Conservation (phyloP, 2,888 invertebrate species). For the Serripes groenlandicus region DNA sequence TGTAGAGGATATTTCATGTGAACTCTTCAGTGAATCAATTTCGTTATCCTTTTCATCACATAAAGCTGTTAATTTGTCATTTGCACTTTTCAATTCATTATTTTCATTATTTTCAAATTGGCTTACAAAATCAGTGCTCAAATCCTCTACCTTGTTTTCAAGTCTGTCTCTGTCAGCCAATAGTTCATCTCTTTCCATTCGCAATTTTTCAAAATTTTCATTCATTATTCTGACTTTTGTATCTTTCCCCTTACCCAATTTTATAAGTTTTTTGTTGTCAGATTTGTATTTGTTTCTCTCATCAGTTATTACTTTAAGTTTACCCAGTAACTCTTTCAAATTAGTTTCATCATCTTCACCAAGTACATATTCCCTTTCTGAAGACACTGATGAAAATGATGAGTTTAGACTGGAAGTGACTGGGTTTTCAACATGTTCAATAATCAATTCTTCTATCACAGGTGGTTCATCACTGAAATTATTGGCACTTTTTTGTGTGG, state of each 20-base stretch:
- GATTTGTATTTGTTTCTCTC: constrained; percentile 62
- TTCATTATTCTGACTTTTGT: constrained; percentile 61
- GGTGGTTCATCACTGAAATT: background rate
- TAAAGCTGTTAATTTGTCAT: constrained; percentile 36
- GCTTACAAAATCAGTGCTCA: constrained; percentile 27
- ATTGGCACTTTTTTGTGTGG: background rate
- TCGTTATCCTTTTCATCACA: constrained; percentile 54
- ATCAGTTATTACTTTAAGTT: constrained; percentile 35
- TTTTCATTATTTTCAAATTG: background rate
- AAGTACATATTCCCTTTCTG: constrained; percentile 20
- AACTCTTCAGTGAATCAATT: constrained; percentile 28
- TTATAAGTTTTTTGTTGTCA: constrained; percentile 63
- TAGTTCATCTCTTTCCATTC: constrained; percentile 51
- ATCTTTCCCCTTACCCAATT: constrained; percentile 64
- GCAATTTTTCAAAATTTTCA: constrained; percentile 59
- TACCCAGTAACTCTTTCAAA: constrained; percentile 29
- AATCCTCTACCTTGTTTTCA: constrained; percentile 60
- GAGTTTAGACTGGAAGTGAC: constrained; percentile 52
- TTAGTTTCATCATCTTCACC: constrained; percentile 5
- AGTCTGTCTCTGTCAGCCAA: constrained; percentile 56
- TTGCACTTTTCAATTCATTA: constrained; percentile 25
- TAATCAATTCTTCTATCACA: constrained; percentile 1
- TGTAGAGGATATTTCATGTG: background rate
- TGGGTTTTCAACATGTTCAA: constrained; percentile 9
- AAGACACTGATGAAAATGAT: constrained; percentile 50